phyloP scores from a whole-genome alignment of 1,140 invertebrate genomes.

The Monomorium pharaonis region DNA sequence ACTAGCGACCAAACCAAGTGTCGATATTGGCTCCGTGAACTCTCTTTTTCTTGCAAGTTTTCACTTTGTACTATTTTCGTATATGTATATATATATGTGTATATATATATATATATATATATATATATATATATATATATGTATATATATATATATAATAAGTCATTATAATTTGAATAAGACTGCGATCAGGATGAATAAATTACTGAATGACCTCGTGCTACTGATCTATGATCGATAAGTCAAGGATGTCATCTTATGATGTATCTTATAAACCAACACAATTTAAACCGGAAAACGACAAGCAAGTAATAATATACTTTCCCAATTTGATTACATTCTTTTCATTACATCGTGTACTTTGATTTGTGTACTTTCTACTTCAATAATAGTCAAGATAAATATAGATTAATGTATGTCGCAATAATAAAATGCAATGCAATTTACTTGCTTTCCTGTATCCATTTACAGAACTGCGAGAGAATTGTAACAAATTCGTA shows the following conservation, averaged over 20 bases:
- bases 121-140: no score
- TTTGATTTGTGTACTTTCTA: no score
- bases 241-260: background rate
- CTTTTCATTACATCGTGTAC: no score
- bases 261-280: background rate
- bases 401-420: background rate
- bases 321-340: background rate
- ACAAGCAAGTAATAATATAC: slow-evolving; percentile 11
- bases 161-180: background rate
- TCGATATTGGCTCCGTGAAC: slow-evolving; percentile 50
- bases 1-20: slow-evolving; percentile 65
- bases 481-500: background rate
- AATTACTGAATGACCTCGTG: slow-evolving; percentile 54
- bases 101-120: no score
- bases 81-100: no score
- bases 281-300: slow-evolving; percentile 3
- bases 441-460: background rate
- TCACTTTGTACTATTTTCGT: slow-evolving; percentile 16
- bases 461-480: background rate
- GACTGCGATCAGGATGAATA: background rate
- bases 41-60: slow-evolving; percentile 72
- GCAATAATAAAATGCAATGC: background rate
- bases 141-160: no score
- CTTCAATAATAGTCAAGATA: background rate
- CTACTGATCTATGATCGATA: slow-evolving; percentile 69